These are phyloP conservation scores for Cylindroiulus punctatus DNA, from an alignment of 2,888 invertebrate species.

Conservation along the genomic window DNA sequence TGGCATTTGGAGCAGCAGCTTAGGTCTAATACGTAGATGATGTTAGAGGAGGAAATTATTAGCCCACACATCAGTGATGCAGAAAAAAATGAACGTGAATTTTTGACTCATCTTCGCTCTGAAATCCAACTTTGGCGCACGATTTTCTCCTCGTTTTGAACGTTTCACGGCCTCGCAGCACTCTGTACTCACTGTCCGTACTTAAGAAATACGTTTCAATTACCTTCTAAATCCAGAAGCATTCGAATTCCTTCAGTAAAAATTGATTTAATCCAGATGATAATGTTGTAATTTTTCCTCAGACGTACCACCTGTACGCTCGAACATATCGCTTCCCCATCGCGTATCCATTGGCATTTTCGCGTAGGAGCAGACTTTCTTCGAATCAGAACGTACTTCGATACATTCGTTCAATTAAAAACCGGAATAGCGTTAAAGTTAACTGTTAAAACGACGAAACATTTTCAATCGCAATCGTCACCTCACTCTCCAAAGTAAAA, in stretches of 20 bases:
- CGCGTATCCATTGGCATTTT: constrained; percentile 48
- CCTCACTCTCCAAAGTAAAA: constrained; percentile 47
- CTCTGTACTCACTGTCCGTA: background rate
- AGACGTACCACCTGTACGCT: constrained; percentile 52
- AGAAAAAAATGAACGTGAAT: constrained; percentile 40
- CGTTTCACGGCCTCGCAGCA: background rate
- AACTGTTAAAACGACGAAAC: constrained; percentile 48
- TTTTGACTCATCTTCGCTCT: constrained; percentile 21
- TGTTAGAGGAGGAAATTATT: constrained; percentile 35
- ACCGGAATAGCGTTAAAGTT: constrained; percentile 1
- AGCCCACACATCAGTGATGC: constrained; percentile 39
- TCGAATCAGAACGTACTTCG: constrained; percentile 19
- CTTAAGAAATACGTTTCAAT: constrained; percentile 25
- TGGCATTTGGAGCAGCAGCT: constrained; percentile 20
- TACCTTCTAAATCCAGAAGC: constrained; percentile 47
- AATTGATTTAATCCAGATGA: constrained; percentile 52
- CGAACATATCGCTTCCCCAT: constrained; percentile 31
- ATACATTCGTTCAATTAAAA: constrained; percentile 14
- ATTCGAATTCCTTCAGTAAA: constrained; percentile 46
- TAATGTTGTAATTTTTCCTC: constrained; percentile 48
- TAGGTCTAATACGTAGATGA: constrained; percentile 19
- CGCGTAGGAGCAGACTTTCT: background rate
- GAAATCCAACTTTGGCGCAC: background rate
- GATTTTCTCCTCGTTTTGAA: background rate
- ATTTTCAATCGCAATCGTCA: constrained; percentile 44